These are phyloP conservation scores for Cataglyphis cursor DNA, from an alignment of 2,888 invertebrate species.

Conservation along the genomic window DNA sequence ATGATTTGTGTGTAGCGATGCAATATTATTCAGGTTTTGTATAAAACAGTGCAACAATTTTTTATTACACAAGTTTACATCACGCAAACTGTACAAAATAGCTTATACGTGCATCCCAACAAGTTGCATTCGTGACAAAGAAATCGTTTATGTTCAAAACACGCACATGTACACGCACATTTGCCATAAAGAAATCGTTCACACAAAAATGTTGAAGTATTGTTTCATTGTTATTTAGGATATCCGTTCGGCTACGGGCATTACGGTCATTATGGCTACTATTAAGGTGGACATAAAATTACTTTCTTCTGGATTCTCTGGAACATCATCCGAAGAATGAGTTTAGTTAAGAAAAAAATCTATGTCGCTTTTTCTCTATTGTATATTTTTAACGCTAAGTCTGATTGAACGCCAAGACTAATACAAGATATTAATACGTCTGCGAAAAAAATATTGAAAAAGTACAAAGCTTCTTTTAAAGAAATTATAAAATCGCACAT, in stretches of 20 bases:
- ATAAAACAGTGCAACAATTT: neutral
- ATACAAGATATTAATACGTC: neutral
- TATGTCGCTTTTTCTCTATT: neutral
- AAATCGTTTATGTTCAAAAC: slow-evolving; percentile 9
- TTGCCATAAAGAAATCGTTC: neutral
- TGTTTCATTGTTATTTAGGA: slow-evolving; percentile 68
- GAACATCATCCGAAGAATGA: slow-evolving; percentile 46
- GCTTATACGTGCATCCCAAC: neutral
- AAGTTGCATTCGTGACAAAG: slow-evolving; percentile 27
- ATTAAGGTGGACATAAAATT: slow-evolving; percentile 51
- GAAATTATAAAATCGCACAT: neutral
- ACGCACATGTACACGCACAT: neutral
- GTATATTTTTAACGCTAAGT: neutral
- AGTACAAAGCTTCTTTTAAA: neutral
- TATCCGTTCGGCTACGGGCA: slow-evolving; percentile 77
- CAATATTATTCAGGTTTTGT: slow-evolving; percentile 1
- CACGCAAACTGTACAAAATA: slow-evolving; percentile 13
- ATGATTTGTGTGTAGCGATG: neutral
- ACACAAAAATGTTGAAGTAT: slow-evolving; percentile 33
- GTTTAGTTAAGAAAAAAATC: slow-evolving; percentile 32
- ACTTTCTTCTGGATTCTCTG: slow-evolving; percentile 49
- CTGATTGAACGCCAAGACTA: neutral
- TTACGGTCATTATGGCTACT: slow-evolving; percentile 73
- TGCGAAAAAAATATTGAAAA: slow-evolving; percentile 4
- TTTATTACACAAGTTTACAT: slow-evolving; percentile 6